Base-by-base conservation (phyloP, 2,113 vertebrate species). In the Coturnix japonica region DNA sequence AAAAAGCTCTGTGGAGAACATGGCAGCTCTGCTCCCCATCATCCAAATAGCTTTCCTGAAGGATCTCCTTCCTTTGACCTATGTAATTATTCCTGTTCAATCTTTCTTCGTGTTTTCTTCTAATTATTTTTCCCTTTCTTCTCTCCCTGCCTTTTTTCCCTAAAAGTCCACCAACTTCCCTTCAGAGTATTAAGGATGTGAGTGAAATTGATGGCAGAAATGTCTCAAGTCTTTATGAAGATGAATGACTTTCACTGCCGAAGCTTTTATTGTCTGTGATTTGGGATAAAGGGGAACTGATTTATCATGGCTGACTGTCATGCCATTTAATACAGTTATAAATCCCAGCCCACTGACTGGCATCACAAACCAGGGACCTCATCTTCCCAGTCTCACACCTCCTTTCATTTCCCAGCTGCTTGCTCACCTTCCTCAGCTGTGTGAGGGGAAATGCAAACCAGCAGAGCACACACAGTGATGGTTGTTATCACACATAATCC, bases 261-360 rank as follows among this genome's bases (percentile, higher is more conserved):
- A 97, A 98, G 98, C 98, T 98, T 98, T 98, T 97, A 98, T 98
- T 98, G 98, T 98, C 98, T 98, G 97, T 98, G 97, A 98, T 98
- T 96, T 97, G 98, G 97, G 98, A 98, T 98, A 98, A 98, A 96
- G 97, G 98, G 97, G 97, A 96, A 98, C 98, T 98, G 98, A 99
- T 99, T 98, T 98, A 98, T 98, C 89, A 98, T 97, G 98, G 97
- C 98, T 97, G 96, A 98, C 97, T 98, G 98, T 98, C 98, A 98
- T 97, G 97, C 98, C 96, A 95, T 98, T 98, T 99, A 99, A 99
- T 98, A 98, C 98, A 98, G 98, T 98, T 98, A 98, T 98, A 99
- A 98, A 99, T 98, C 97, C 98, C 97, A 97, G 97, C 88, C 96
- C 97, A 95, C 93, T 96, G 94, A 97, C 15, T 93, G 95, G 97